Evolutionary conservation across 2,888 invertebrate genomes (phyloP).

Genomic region (Nephrocerus scutellatus): DNA sequence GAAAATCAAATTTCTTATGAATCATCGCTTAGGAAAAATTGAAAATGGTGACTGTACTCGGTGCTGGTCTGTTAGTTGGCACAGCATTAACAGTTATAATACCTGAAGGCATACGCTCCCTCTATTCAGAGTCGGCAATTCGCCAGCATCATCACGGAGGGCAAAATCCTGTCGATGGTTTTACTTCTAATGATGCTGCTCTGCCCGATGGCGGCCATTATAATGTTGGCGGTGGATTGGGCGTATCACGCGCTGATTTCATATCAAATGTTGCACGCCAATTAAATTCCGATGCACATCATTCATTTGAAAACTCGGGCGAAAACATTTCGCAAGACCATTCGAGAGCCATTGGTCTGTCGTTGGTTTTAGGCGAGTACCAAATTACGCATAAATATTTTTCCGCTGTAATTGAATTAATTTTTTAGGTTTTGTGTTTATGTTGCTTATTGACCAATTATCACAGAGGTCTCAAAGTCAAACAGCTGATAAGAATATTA

Average conservation of each 20-base stretch:
- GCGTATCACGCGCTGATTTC: neutral
- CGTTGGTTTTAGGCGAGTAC: constrained; percentile 68
- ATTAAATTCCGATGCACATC: constrained; percentile 4
- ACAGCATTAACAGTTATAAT: constrained; percentile 97
- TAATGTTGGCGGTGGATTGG: neutral
- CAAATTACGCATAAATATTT: neutral
- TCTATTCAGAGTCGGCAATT: constrained; percentile 51
- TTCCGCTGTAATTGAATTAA: neutral
- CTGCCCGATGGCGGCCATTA: neutral
- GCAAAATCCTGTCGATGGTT: no score
- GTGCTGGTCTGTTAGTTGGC: constrained; percentile 94
- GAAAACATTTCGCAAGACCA: constrained; percentile 28
- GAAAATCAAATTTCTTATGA: neutral
- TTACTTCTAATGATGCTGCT: no score
- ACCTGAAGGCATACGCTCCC: constrained; percentile 91
- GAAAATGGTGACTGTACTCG: constrained; percentile 87
- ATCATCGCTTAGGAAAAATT: constrained; percentile 80
- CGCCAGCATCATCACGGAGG: no score
- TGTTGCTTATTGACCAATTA: constrained; percentile 91
- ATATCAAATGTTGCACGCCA: neutral
- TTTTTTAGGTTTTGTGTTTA: constrained; percentile 79
- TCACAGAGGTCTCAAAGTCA: constrained; percentile 51
- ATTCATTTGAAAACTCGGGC: constrained; percentile 52
- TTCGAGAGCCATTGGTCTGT: constrained; percentile 68
- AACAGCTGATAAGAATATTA: constrained; percentile 67